phyloP scores from a whole-genome alignment of 2,888 invertebrate genomes.

The Enchytraeus crypticus region DNA sequence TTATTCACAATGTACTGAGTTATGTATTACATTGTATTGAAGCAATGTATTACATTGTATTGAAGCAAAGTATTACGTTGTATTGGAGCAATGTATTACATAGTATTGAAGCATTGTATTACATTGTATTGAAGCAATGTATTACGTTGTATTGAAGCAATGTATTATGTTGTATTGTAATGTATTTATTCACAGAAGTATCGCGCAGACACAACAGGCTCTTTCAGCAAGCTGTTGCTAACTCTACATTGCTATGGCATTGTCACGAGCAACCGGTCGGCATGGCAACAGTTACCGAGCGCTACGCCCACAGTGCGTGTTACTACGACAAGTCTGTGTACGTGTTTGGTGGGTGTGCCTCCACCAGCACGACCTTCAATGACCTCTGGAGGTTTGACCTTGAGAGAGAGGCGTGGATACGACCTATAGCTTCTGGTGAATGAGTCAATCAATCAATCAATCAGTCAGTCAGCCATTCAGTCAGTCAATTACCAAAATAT shows the following conservation, averaged over 20 bases:
- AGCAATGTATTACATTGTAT: too few relatives aligned
- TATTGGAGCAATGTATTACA: too few relatives aligned
- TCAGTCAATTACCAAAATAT: too few relatives aligned
- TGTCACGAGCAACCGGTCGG: conserved; percentile 34
- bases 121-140: too few relatives aligned
- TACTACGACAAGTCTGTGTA: conserved; percentile 57
- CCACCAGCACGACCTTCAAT: conserved; percentile 87
- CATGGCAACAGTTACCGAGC: conserved; percentile 71
- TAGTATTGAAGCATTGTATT: too few relatives aligned
- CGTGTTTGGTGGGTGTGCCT: conserved; percentile 90
- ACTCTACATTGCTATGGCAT: conserved; percentile 32
- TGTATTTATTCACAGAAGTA: conserved; percentile 60
- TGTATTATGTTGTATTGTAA: not conserved
- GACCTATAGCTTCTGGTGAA: conserved; percentile 47
- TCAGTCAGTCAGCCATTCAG: too few relatives aligned
- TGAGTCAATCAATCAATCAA: too few relatives aligned
- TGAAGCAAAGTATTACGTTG: too few relatives aligned
- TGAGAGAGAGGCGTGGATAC: conserved; percentile 71
- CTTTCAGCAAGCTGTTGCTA: conserved; percentile 62
- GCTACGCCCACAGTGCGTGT: conserved; percentile 85
- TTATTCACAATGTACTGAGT: too few relatives aligned
- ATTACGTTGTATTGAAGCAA: too few relatives aligned
- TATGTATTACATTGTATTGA: too few relatives aligned
- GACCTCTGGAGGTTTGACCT: conserved; percentile 90
- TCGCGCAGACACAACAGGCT: conserved; percentile 64